Conservation (phyloP, 2,113 vertebrate species). For the Dunckerocampus dactyliophorus region DNA sequence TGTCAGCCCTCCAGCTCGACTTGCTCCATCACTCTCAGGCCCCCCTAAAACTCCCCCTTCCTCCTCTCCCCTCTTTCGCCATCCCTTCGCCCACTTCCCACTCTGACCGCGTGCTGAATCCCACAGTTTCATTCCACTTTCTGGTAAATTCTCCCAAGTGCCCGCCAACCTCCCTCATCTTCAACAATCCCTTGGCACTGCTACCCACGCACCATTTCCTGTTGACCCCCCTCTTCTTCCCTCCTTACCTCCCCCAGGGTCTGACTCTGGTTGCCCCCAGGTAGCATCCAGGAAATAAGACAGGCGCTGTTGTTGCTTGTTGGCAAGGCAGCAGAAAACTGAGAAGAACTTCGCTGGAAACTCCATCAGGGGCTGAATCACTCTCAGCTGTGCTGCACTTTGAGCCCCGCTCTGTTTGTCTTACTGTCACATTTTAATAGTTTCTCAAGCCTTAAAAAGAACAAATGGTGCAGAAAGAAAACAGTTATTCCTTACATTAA, state of each 20-base stretch:
- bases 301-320: constrained; percentile 59
- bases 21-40: constrained; percentile 11
- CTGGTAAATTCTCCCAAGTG: constrained; percentile 44
- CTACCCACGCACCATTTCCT: constrained; percentile 69
- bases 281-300: constrained; percentile 50
- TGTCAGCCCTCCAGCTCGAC: constrained; percentile 55
- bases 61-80: constrained; percentile 18
- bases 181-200: constrained; percentile 61
- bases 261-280: constrained; percentile 52
- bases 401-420: constrained; percentile 29
- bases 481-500: constrained; percentile 17
- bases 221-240: constrained; percentile 47
- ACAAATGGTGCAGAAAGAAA: constrained; percentile 30
- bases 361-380: constrained; percentile 72
- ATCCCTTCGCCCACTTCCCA: constrained; percentile 44
- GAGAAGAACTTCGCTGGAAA: constrained; percentile 70
- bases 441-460: constrained; percentile 40
- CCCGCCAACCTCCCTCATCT: constrained; percentile 45
- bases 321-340: constrained; percentile 68
- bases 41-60: constrained; percentile 14
- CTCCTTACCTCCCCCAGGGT: constrained; percentile 35
- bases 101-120: constrained; percentile 35
- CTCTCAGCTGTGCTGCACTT: constrained; percentile 62
- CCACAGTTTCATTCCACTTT: no score
- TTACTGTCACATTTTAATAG: constrained; percentile 45